A percentile compares a stretch with the other conserved stretches of the same genome.
Evolutionary conservation across 2,797 vertebrate species (phyloP).

Genomic region (Sciurus vulgaris): DNA sequence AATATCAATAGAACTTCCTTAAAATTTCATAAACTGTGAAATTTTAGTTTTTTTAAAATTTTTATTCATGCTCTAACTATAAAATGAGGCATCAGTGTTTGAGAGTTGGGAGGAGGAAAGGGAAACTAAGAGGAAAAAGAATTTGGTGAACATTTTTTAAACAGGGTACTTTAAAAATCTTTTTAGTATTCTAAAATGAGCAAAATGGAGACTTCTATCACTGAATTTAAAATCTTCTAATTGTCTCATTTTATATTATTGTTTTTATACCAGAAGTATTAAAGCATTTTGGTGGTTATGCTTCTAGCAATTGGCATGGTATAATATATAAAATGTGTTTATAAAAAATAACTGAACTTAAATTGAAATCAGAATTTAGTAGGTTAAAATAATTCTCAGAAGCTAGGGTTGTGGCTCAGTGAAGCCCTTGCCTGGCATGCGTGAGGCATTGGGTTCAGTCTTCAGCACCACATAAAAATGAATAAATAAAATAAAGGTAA

Average conservation of each 20-base stretch:
- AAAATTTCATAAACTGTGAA: slow-evolving; percentile 36
- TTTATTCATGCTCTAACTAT: not conserved
- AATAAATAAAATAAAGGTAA: too few species aligned
- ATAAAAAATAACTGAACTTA: slow-evolving; percentile 63
- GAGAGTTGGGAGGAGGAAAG: slow-evolving; percentile 23
- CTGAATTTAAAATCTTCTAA: slow-evolving; percentile 68
- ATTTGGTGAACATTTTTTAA: not conserved
- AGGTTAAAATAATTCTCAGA: not conserved
- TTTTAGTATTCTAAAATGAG: slow-evolving; percentile 52
- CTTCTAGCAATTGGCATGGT: slow-evolving; percentile 28
- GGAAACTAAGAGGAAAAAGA: slow-evolving; percentile 21
- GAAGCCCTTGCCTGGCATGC: too few species aligned
- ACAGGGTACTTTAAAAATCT: not conserved
- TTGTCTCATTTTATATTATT: slow-evolving; percentile 28
- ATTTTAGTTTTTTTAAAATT: slow-evolving; percentile 29
- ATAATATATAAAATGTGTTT: slow-evolving; percentile 68
- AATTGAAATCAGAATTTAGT: slow-evolving; percentile 61
- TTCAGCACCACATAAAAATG: too few species aligned
- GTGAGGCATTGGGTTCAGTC: too few species aligned
- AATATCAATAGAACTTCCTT: slow-evolving; percentile 8
- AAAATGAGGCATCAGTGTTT: slow-evolving; percentile 51
- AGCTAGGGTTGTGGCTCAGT: too few species aligned
- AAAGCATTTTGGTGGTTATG: slow-evolving; percentile 48
- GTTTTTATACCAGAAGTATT: slow-evolving; percentile 45
- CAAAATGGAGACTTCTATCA: slow-evolving; percentile 42